Percentiles rank a stretch among this genome's conserved stretches.
Conservation (phyloP, 2,888 invertebrate genomes). For the Archips xylosteana region DNA sequence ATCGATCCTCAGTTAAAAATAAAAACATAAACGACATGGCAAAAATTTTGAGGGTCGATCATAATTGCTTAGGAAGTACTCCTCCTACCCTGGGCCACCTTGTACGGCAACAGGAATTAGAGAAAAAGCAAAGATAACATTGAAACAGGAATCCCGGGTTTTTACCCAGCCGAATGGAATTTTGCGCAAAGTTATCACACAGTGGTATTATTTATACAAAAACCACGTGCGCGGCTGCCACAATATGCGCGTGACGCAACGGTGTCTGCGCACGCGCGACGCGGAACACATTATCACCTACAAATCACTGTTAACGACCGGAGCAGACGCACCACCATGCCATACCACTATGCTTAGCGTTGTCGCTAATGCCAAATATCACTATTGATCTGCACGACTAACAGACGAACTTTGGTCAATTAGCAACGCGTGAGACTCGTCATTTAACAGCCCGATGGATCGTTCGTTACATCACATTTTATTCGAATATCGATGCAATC, state of each 20-base stretch:
- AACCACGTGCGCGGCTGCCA: slow-evolving; percentile 43
- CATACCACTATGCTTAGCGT: slow-evolving; percentile 43
- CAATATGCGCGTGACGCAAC: slow-evolving; percentile 42
- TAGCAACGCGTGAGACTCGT: slow-evolving; percentile 11
- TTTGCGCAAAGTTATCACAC: neutral
- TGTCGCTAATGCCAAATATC: slow-evolving; percentile 42
- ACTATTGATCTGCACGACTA: slow-evolving; percentile 27
- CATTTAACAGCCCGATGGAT: slow-evolving; percentile 1
- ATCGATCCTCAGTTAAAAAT: too few species aligned
- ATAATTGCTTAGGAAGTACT: too few species aligned
- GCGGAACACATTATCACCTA: slow-evolving; percentile 59
- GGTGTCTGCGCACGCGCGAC: slow-evolving; percentile 43
- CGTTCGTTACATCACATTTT: slow-evolving; percentile 2
- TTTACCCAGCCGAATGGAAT: neutral
- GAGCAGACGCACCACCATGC: slow-evolving; percentile 43
- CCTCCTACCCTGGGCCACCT: too few species aligned
- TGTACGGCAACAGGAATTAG: too few species aligned
- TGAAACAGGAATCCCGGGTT: neutral
- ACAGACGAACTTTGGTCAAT: slow-evolving; percentile 31
- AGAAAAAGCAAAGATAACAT: too few species aligned
- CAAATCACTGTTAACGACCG: slow-evolving; percentile 59
- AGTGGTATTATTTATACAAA: slow-evolving; percentile 24
- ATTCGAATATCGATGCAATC: neutral
- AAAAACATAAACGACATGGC: too few species aligned
- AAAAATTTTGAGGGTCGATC: too few species aligned